Conservation (phyloP, 2,888 invertebrate genomes). For the Suillia variegata region DNA sequence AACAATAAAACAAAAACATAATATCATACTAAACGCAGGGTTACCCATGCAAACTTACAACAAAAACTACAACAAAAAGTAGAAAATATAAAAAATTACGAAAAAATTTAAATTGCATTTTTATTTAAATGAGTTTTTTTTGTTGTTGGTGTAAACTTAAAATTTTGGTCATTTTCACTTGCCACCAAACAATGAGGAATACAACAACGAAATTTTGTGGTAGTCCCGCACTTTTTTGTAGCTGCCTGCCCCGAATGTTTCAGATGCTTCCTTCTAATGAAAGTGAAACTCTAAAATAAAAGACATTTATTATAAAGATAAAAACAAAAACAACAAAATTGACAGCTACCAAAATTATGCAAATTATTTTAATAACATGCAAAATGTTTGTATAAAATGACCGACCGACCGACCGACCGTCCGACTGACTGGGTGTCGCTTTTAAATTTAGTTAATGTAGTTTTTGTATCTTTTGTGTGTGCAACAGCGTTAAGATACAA, state of each 20-base stretch:
- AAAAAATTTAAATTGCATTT: conserved; percentile 24
- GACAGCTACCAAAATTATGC: conserved; percentile 47
- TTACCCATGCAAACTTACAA: no score
- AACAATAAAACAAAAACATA: conserved; percentile 2
- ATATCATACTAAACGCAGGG: conserved; percentile 5
- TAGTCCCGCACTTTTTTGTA: neutral
- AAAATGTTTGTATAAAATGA: conserved; percentile 30
- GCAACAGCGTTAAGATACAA: no score
- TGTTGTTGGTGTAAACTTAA: neutral
- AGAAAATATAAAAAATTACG: conserved; percentile 5
- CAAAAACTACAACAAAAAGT: neutral
- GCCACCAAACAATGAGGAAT: conserved; percentile 31
- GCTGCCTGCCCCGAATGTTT: conserved; percentile 20
- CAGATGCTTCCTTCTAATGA: conserved; percentile 52
- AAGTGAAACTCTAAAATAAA: conserved; percentile 41
- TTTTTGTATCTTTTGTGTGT: no score
- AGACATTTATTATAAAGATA: neutral
- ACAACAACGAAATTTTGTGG: neutral
- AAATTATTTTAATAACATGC: conserved; percentile 50
- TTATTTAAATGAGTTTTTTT: conserved; percentile 21
- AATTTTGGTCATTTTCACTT: conserved; percentile 24
- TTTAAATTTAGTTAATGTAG: no score
- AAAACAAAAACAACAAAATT: conserved; percentile 7
- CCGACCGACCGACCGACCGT: no score
- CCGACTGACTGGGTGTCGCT: no score